Conservation (phyloP, 1,140 invertebrate genomes). For the Drosophila oshimai region DNA sequence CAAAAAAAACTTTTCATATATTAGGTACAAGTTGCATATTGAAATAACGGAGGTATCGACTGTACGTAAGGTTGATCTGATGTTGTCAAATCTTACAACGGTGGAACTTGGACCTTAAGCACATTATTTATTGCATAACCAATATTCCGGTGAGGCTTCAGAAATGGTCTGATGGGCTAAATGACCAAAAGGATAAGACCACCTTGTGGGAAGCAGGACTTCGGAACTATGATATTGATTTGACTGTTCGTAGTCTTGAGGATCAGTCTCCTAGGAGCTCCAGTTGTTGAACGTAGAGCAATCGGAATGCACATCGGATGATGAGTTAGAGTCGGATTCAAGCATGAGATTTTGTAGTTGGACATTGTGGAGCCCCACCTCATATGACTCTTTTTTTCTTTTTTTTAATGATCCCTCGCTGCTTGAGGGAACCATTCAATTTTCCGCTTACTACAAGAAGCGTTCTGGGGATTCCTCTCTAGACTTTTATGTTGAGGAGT, state of each 20-base stretch:
- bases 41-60: not conserved
- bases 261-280: not conserved
- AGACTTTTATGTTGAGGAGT: conserved; percentile 91
- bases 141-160: conserved; percentile 93
- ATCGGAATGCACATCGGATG: conserved; percentile 84
- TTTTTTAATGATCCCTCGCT: no score
- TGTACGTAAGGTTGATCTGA: conserved; percentile 87
- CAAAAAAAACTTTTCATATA: no score
- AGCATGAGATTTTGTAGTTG: not conserved
- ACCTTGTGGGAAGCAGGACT: conserved; percentile 39
- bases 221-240: no score
- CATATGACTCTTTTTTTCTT: no score
- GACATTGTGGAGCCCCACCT: no score
- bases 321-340: conserved; percentile 35
- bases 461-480: conserved; percentile 92
- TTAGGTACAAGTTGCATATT: not conserved
- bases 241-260: not conserved
- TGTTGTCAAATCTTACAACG: conserved; percentile 89
- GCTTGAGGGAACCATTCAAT: not conserved
- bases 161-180: conserved; percentile 86
- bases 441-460: conserved; percentile 90
- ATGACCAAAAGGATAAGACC: conserved; percentile 25
- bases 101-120: conserved; percentile 90
- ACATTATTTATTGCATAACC: conserved; percentile 89
- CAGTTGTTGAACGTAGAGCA: not conserved